Evolutionary conservation across 2,888 invertebrate species (phyloP).

Genomic region (Sisyra terminalis): DNA sequence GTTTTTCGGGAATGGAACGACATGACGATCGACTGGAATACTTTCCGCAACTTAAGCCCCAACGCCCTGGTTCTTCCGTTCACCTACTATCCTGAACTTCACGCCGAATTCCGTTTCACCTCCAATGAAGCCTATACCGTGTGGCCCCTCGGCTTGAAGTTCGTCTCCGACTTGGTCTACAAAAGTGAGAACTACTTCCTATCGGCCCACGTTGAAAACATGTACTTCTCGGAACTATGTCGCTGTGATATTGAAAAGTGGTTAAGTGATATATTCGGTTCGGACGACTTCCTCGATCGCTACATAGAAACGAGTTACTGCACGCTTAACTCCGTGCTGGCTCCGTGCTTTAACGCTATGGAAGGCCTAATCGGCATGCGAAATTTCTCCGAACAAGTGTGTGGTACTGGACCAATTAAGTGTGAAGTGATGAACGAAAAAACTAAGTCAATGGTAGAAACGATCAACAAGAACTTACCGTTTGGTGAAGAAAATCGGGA

Average conservation of each 20-base stretch:
- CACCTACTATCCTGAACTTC: constrained; percentile 16
- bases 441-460: constrained; percentile 22
- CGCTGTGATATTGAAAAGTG: constrained; percentile 42
- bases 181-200: constrained; percentile 22
- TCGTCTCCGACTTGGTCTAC: constrained; percentile 35
- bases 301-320: constrained; percentile 42
- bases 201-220: constrained; percentile 34
- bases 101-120: constrained; percentile 28
- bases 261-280: constrained; percentile 32
- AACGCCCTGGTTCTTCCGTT: constrained; percentile 23
- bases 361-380: constrained; percentile 43
- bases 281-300: constrained; percentile 26
- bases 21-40: constrained; percentile 43
- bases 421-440: constrained; percentile 20
- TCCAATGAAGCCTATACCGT: constrained; percentile 40
- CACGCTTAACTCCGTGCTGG: constrained; percentile 36
- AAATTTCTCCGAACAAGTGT: constrained; percentile 43
- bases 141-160: constrained; percentile 35
- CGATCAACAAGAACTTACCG: constrained; percentile 16
- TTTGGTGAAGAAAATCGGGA: constrained; percentile 2
- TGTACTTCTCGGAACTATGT: constrained; percentile 45
- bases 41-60: constrained; percentile 38
- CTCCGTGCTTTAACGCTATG: constrained; percentile 45
- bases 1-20: constrained; percentile 47
- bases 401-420: constrained; percentile 27